These are phyloP conservation scores for Addax nasomaculatus DNA, from an alignment of 2,113 vertebrate genomes.

Conservation along the genomic window DNA sequence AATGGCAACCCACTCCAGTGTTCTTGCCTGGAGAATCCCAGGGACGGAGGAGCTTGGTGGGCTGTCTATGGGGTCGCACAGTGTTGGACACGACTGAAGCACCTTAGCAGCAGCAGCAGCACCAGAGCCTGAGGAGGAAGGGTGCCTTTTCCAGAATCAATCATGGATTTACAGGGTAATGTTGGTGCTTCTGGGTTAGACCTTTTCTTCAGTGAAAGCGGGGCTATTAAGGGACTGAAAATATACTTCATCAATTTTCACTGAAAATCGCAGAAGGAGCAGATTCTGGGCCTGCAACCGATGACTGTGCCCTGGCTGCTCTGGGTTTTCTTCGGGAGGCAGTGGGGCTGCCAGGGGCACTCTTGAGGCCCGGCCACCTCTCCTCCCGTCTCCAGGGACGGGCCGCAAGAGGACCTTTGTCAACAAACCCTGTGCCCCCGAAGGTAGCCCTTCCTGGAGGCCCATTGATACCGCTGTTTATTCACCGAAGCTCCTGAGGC, in stretches of 20 bases:
- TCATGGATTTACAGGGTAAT: neutral
- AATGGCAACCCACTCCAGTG: neutral
- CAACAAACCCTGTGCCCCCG: constrained; percentile 81
- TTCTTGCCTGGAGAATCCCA: neutral
- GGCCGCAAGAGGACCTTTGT: constrained; percentile 75
- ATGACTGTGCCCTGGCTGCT: accelerated
- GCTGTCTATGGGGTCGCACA: neutral
- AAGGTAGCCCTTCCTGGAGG: constrained; percentile 81
- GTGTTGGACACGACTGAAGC: neutral
- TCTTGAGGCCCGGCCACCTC: constrained; percentile 65
- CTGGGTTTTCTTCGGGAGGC: neutral
- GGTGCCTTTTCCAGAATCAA: neutral
- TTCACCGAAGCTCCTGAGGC: constrained; percentile 82
- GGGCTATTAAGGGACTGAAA: neutral
- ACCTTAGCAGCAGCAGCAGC: neutral
- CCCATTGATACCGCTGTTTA: constrained; percentile 85
- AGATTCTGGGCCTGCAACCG: neutral
- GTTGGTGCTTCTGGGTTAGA: neutral
- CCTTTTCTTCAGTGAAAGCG: neutral
- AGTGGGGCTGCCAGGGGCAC: constrained; percentile 73
- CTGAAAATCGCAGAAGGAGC: neutral
- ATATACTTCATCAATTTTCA: neutral
- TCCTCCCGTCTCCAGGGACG: constrained; percentile 78
- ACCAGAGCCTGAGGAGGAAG: neutral
- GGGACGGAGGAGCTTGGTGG: neutral